These are phyloP conservation scores for Coregonus suidteri DNA, from an alignment of 2,797 vertebrate species.

Conservation along the genomic window DNA sequence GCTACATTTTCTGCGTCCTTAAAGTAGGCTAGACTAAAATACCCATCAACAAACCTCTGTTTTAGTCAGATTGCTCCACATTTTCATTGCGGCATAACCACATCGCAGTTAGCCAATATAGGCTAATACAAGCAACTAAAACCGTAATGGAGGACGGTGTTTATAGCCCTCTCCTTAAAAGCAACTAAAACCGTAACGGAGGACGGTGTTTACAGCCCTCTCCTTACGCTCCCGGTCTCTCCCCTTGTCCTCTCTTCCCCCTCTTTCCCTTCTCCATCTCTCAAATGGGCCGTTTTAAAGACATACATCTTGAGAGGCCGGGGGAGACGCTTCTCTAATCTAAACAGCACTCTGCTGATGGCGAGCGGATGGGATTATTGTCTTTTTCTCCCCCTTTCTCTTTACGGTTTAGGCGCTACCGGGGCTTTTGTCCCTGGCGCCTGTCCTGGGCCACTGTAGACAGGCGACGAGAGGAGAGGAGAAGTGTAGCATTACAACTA, in stretches of 20 bases:
- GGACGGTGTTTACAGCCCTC: not conserved
- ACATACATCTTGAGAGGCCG: conserved; percentile 51
- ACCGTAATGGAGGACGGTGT: not conserved
- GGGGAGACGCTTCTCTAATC: conserved; percentile 64
- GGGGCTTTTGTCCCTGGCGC: conserved; percentile 76
- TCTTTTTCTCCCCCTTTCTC: conserved; percentile 50
- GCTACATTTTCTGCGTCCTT: conserved; percentile 8
- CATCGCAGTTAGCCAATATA: not conserved
- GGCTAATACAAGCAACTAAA: conserved; percentile 5
- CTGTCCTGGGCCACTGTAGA: conserved; percentile 66
- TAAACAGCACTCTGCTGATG: conserved; percentile 76
- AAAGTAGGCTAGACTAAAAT: conserved; percentile 11
- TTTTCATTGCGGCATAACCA: not conserved
- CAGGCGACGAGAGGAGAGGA: conserved; percentile 35
- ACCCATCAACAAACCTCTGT: conserved; percentile 25
- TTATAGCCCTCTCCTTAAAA: not conserved
- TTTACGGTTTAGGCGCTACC: conserved; percentile 65
- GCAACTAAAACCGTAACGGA: conserved; percentile 1
- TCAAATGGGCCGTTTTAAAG: conserved; percentile 54
- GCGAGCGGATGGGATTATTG: conserved; percentile 76
- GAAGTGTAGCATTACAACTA: conserved; percentile 48
- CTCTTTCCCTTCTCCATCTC: conserved; percentile 28
- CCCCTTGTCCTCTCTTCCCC: conserved; percentile 3
- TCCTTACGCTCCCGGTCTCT: not conserved
- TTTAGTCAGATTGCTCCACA: not conserved